Conservation (phyloP, 2,113 vertebrate species). For the Galbula dea region DNA sequence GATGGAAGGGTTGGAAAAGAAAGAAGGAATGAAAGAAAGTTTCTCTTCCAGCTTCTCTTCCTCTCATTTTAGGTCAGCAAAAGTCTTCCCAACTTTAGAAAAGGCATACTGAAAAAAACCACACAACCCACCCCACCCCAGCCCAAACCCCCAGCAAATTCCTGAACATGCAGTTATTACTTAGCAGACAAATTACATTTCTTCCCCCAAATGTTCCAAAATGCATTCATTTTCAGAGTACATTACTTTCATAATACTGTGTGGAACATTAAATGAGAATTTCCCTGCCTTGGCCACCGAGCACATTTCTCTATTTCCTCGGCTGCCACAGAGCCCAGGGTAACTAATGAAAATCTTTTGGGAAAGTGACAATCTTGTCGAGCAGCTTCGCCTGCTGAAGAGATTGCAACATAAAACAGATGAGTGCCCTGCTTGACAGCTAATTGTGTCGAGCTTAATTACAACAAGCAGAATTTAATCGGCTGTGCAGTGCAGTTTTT, state of each 20-base stretch:
- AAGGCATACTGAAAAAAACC: conserved; percentile 14
- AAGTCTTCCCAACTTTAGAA: conserved; percentile 36
- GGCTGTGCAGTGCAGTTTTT: conserved; percentile 61
- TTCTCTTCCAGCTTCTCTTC: conserved; percentile 17
- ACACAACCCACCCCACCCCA: no score
- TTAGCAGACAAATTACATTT: conserved; percentile 70
- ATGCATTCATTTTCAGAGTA: conserved; percentile 70
- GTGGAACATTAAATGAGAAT: conserved; percentile 68
- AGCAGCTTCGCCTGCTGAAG: conserved; percentile 56
- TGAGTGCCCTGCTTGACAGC: conserved; percentile 73
- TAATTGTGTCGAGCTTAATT: conserved; percentile 77
- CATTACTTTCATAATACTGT: conserved; percentile 69
- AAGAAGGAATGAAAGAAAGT: neutral
- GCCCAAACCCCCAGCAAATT: conserved; percentile 31
- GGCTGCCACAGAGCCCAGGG: conserved; percentile 65
- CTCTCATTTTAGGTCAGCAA: conserved; percentile 15
- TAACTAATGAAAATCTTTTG: conserved; percentile 73
- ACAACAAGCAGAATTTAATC: conserved; percentile 76
- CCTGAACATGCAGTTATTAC: conserved; percentile 61
- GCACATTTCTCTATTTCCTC: conserved; percentile 60
- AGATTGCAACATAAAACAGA: conserved; percentile 76
- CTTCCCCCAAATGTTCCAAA: conserved; percentile 60
- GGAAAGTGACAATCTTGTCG: conserved; percentile 71
- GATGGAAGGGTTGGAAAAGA: neutral
- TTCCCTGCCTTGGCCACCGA: conserved; percentile 59